Evolutionary conservation across 2,113 vertebrate species (phyloP).

Genomic region (Collichthys lucidus): DNA sequence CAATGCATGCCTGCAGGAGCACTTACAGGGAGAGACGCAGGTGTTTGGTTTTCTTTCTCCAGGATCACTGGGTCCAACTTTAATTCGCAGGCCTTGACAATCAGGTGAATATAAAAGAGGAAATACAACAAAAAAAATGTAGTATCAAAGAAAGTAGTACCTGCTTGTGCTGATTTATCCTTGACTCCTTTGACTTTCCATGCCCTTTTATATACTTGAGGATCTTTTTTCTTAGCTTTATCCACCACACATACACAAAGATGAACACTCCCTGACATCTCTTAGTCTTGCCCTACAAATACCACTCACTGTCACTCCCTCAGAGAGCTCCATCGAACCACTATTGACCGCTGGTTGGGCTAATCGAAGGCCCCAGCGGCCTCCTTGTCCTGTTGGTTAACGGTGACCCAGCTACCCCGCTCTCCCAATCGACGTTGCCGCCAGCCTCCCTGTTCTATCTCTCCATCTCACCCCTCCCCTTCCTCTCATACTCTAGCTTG

Average conservation of each 20-base stretch:
- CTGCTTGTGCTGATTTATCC: background rate
- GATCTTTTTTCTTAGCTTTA: slow-evolving; percentile 9
- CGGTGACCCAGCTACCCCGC: slow-evolving; percentile 61
- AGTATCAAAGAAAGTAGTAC: background rate
- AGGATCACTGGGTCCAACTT: no score
- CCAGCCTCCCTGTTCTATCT: slow-evolving; percentile 24
- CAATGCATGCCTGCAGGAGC: no score
- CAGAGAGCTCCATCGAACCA: slow-evolving; percentile 52
- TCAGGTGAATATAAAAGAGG: background rate
- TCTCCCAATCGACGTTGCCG: background rate
- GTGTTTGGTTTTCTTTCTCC: no score
- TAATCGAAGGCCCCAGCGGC: slow-evolving; percentile 73
- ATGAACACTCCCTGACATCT: slow-evolving; percentile 33
- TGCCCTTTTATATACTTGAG: slow-evolving; percentile 15
- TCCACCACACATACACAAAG: background rate
- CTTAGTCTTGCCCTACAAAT: slow-evolving; percentile 51
- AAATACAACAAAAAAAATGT: background rate
- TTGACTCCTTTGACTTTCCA: slow-evolving; percentile 51
- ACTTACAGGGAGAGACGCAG: no score
- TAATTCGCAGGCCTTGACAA: background rate
- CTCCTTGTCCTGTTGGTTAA: slow-evolving; percentile 73
- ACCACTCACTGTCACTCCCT: slow-evolving; percentile 50
- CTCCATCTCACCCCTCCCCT: slow-evolving; percentile 37
- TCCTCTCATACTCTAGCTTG: slow-evolving; percentile 42
- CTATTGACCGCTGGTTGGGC: slow-evolving; percentile 61